Base-by-base conservation (phyloP, 2,113 vertebrate genomes). In the Silurus meridionalis region DNA sequence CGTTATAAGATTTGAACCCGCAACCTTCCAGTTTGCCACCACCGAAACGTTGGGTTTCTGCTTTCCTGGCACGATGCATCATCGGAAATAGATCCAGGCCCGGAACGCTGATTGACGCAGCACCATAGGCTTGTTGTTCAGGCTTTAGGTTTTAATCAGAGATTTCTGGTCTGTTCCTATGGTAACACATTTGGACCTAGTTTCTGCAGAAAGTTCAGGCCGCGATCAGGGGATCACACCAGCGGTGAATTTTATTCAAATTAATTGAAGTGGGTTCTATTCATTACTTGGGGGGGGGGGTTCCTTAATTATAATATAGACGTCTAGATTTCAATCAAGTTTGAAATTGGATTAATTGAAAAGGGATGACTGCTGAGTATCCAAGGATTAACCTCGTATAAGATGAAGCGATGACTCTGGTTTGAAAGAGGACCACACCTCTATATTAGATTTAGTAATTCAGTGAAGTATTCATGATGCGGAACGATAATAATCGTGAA, bases 111-210 rank as follows among this genome's bases (percentile, higher is more conserved):
- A 75, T n/a, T 52, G 72, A 53, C 13, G 21, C 21, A 75, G 9
- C 5, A 13, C 23, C 50, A n/a, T 2, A 10, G 10, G 52, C 48
- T 52, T 75, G 72, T n/a, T 75, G 52, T n/a, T 52, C 72, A 75
- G 72, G 21, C 72, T 50, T 75, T 10, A 14, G 72, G 48, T 75
- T 75, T 37, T 52, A 75, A 52, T 75, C 48, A 60, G 67, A 83
- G 53, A 72, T 72, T 53, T 58, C 67, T 58, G 55, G n/a, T 50
- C 21, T 64, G 80, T 82, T 66, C 72, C 72, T 75, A 53, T 75
- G 72, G 72, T 75, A 75, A 75, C 72, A 52, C 48, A 75, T 2
- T 13, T 5, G 23, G 10, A 23, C 48, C 72, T 48, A 74, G 71
- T 74, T 52, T 74, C 52, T 48, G 52, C 19, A 52, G 9, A 52